Evolutionary conservation across 2,888 invertebrate genomes (phyloP).

Genomic region (Lampropteryx suffumata): DNA sequence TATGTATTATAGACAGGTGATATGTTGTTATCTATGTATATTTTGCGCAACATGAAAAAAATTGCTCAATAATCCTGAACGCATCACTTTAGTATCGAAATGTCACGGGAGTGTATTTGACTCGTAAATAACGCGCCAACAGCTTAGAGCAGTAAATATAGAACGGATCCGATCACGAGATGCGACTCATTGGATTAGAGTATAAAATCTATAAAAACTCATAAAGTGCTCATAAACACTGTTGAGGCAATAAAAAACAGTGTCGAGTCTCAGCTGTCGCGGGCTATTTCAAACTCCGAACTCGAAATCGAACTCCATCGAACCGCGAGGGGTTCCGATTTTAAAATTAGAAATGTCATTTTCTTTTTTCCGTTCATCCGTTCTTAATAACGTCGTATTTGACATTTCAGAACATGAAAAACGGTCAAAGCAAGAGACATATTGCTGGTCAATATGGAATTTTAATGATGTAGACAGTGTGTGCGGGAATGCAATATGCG

Average conservation of each 20-base stretch:
- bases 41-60: slow-evolving; percentile 10
- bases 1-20: slow-evolving; percentile 18
- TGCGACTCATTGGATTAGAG: slow-evolving; percentile 68
- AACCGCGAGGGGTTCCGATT: slow-evolving; percentile 67
- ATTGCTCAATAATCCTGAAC: slow-evolving; percentile 12
- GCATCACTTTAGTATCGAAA: slow-evolving; percentile 18
- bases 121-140: slow-evolving; percentile 57
- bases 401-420: slow-evolving; percentile 32
- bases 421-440: slow-evolving; percentile 21
- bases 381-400: slow-evolving; percentile 43
- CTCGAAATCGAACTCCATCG: slow-evolving; percentile 69
- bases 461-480: slow-evolving; percentile 23
- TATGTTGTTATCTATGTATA: slow-evolving; percentile 14
- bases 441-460: slow-evolving; percentile 21
- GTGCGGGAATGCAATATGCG: not conserved
- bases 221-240: slow-evolving; percentile 82
- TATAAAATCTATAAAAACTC: slow-evolving; percentile 80
- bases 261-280: slow-evolving; percentile 80
- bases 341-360: slow-evolving; percentile 68
- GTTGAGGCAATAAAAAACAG: slow-evolving; percentile 79
- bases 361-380: slow-evolving; percentile 48
- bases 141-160: slow-evolving; percentile 61
- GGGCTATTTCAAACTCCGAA: slow-evolving; percentile 74
- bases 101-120: slow-evolving; percentile 33
- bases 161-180: slow-evolving; percentile 71